phyloP scores from a whole-genome alignment of 2,797 vertebrate genomes.

The Rhinophrynus dorsalis region DNA sequence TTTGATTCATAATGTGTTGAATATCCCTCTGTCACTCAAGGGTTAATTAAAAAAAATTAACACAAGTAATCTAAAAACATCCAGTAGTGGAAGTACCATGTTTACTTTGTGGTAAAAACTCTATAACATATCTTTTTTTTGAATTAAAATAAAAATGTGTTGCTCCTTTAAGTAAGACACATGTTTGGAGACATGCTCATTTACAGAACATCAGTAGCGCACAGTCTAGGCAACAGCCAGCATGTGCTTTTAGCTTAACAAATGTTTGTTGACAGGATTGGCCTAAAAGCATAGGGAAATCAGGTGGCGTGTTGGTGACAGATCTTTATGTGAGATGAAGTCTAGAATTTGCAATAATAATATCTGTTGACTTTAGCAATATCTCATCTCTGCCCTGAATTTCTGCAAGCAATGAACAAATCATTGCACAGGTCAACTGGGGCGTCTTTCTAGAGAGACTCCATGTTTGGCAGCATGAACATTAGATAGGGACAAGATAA shows the following conservation, averaged over 20 bases:
- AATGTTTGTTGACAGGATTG: constrained; percentile 37
- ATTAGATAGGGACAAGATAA: background rate
- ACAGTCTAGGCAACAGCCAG: constrained; percentile 25
- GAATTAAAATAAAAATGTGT: too few species aligned
- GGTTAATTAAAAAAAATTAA: too few species aligned
- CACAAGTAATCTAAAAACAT: too few species aligned
- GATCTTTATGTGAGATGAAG: constrained; percentile 30
- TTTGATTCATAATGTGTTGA: too few species aligned
- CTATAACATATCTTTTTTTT: too few species aligned
- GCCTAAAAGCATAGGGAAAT: constrained; percentile 3
- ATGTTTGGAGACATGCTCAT: constrained; percentile 41
- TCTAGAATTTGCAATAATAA: constrained; percentile 21
- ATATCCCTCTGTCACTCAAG: too few species aligned
- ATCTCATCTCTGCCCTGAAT: background rate
- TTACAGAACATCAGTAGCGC: constrained; percentile 33
- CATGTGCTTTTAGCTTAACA: constrained; percentile 29
- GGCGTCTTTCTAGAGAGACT: background rate
- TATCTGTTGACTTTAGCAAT: background rate
- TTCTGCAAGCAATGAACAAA: background rate
- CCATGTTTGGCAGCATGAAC: background rate
- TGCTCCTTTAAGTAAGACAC: too few species aligned
- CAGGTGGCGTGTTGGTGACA: constrained; percentile 34
- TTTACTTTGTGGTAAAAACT: too few species aligned
- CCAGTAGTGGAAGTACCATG: too few species aligned
- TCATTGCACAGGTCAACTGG: background rate